A percentile compares a stretch with the other conserved stretches of the same genome.
phyloP scores from a whole-genome alignment of 1,140 invertebrate species.

The Procambarus virginalis region DNA sequence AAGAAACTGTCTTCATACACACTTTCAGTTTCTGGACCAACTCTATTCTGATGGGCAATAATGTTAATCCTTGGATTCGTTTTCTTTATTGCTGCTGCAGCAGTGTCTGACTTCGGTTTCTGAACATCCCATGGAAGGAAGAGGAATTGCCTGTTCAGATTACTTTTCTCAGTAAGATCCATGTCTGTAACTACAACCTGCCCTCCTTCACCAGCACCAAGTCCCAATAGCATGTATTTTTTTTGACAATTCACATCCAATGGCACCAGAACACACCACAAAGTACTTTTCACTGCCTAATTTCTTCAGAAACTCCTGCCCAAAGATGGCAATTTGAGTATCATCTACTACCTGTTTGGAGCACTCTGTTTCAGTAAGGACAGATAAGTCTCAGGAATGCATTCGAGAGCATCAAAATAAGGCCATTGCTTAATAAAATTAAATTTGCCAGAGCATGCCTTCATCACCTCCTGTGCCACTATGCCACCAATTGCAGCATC shows the following conservation, averaged over 20 bases:
- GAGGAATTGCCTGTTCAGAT: constrained; percentile 98
- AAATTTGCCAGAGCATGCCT: constrained; percentile 98
- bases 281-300: constrained; percentile 85
- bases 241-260: constrained; percentile 98
- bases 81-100: constrained; percentile 85
- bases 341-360: constrained; percentile 81
- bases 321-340: constrained; percentile 94
- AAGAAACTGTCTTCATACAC: constrained; percentile 97
- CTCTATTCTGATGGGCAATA: constrained; percentile 91
- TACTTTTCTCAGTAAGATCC: constrained; percentile 99
- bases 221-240: constrained; percentile 98
- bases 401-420: constrained; percentile 98
- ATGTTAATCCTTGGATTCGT: constrained; percentile 97
- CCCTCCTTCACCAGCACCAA: constrained; percentile 73
- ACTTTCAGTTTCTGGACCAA: constrained; percentile 94
- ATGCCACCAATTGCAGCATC: constrained; percentile 88
- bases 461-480: constrained; percentile 85
- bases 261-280: constrained; percentile 95
- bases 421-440: constrained; percentile 95
- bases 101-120: constrained; percentile 91
- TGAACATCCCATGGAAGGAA: constrained; percentile 96
- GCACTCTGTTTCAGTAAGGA: constrained; percentile 80
- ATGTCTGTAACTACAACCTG: constrained; percentile 97
- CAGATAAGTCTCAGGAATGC: constrained; percentile 82
- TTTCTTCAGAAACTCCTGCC: constrained; percentile 85